phyloP scores from a whole-genome alignment of 30 jellyfish, hydroid and myxozoan species.

The Cassiopea xamachana region DNA sequence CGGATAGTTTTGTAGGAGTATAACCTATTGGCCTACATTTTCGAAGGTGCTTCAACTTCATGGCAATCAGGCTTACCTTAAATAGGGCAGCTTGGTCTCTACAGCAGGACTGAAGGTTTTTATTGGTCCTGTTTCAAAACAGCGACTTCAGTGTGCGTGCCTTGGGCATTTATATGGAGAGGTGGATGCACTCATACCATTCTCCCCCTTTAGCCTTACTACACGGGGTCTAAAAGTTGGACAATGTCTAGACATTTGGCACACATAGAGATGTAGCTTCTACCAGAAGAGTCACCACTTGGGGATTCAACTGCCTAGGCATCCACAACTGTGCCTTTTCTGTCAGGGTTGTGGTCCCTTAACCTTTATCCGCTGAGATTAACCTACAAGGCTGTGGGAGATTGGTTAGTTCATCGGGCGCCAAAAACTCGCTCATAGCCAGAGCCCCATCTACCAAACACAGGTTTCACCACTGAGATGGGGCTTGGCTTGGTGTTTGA shows the following conservation, averaged over 20 bases:
- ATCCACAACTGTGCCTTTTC: slow-evolving; percentile 5
- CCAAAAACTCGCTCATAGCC: not conserved
- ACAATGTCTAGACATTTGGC: slow-evolving; percentile 21
- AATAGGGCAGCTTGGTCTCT: slow-evolving; percentile 14
- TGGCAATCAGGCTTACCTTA: slow-evolving; percentile 32
- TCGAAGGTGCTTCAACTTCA: not conserved
- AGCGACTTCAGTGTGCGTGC: slow-evolving; percentile 19
- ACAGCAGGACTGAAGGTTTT: slow-evolving; percentile 16
- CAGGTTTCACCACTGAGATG: not conserved
- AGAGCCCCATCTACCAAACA: not conserved
- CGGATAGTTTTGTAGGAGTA: slow-evolving; percentile 5
- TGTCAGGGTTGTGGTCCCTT: not conserved
- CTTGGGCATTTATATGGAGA: slow-evolving; percentile 23
- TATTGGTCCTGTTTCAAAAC: not conserved
- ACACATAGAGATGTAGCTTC: slow-evolving; percentile 6
- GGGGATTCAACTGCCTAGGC: slow-evolving; percentile 9
- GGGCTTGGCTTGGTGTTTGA: not conserved
- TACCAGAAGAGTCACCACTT: not conserved
- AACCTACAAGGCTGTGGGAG: slow-evolving; percentile 32
- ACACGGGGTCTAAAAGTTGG: slow-evolving; percentile 2
- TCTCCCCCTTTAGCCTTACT: slow-evolving; percentile 5
- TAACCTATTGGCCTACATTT: slow-evolving; percentile 21
- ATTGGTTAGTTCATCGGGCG: not conserved
- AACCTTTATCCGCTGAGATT: not conserved
- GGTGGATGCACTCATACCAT: slow-evolving; percentile 10